Percentiles rank a stretch among this genome's conserved stretches.
Conservation (phyloP, 2,797 vertebrate genomes). For the Oreonectes daqikongensis region DNA sequence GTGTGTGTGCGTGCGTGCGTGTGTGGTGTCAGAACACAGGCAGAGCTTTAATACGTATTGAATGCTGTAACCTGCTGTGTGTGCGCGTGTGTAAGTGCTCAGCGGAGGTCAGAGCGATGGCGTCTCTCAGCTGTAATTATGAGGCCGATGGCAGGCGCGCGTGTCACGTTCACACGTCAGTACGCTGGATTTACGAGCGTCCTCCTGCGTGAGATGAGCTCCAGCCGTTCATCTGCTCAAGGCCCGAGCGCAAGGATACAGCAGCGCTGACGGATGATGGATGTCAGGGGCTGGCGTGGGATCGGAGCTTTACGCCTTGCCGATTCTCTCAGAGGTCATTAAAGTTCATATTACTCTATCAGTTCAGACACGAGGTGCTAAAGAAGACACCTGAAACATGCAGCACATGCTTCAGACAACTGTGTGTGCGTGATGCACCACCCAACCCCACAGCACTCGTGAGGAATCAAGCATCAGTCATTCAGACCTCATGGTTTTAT, state of each 20-base stretch:
- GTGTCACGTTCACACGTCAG: background rate
- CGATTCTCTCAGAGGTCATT: slow-evolving; percentile 17
- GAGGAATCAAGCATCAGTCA: too few species aligned
- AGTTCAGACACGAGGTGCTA: background rate
- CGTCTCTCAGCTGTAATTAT: slow-evolving; percentile 52
- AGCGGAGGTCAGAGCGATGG: slow-evolving; percentile 47
- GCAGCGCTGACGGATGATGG: background rate
- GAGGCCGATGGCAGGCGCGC: slow-evolving; percentile 14
- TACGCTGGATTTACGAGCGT: slow-evolving; percentile 32
- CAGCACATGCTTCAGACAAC: too few species aligned
- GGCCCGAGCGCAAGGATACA: slow-evolving; percentile 8
- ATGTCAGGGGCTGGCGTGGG: background rate
- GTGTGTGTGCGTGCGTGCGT: slow-evolving; percentile 52
- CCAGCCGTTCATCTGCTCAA: slow-evolving; percentile 33
- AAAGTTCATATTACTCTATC: slow-evolving; percentile 28
- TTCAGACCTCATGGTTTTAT: too few species aligned
- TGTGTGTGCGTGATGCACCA: too few species aligned
- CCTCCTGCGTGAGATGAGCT: slow-evolving; percentile 20
- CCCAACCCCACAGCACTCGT: too few species aligned
- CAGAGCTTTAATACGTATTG: too few species aligned
- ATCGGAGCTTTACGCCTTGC: background rate
- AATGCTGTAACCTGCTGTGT: too few species aligned
- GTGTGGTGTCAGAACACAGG: too few species aligned
- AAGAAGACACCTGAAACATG: background rate
- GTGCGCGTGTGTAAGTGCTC: slow-evolving; percentile 31